These are phyloP conservation scores for Matsumurasca onukii DNA, from an alignment of 1,140 invertebrate species.

Conservation along the genomic window DNA sequence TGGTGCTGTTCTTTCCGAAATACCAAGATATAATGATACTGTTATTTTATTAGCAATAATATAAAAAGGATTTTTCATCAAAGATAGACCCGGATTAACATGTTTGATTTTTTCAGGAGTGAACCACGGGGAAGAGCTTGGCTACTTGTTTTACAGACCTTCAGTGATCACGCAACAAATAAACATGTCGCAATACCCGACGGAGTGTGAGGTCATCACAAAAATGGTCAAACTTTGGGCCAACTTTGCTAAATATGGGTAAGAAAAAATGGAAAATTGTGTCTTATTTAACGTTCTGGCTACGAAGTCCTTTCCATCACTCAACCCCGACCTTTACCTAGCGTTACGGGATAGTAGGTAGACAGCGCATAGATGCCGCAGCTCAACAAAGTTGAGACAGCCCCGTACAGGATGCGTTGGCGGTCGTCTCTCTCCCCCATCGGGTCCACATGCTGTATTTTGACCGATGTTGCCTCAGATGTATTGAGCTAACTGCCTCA, in stretches of 20 bases:
- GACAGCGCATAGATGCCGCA: neutral
- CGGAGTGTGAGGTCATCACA: neutral
- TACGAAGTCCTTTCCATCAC: neutral
- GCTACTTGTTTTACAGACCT: constrained; percentile 1
- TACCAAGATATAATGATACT: too few species aligned
- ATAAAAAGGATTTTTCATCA: too few species aligned
- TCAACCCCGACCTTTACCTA: neutral
- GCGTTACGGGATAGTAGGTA: neutral
- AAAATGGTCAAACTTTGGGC: neutral
- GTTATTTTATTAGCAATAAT: too few species aligned
- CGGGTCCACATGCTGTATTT: neutral
- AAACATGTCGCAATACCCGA: neutral
- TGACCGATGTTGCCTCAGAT: too few species aligned
- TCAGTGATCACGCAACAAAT: neutral
- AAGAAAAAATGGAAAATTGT: neutral
- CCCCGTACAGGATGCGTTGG: neutral
- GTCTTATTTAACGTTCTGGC: too few species aligned
- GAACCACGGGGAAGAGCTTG: neutral
- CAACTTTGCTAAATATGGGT: constrained; percentile 21
- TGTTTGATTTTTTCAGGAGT: constrained; percentile 7
- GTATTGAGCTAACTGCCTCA: too few species aligned
- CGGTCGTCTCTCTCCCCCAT: neutral
- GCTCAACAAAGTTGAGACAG: neutral
- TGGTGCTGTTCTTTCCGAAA: too few species aligned
- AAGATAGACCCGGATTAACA: too few species aligned